Conservation (phyloP, 2,113 vertebrate species). For the Delphinapterus leucas region DNA sequence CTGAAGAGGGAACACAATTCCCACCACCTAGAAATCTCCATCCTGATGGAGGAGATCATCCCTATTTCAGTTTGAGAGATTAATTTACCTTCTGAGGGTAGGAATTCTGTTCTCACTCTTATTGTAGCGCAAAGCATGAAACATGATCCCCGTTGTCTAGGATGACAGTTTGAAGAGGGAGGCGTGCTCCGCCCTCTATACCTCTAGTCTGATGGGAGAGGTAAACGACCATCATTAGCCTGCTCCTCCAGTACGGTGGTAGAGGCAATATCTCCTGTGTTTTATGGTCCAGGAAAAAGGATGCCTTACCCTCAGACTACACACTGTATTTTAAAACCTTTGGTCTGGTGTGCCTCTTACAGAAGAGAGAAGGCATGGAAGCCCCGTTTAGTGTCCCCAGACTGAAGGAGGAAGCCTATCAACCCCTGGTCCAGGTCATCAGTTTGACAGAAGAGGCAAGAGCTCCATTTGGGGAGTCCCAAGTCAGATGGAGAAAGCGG, state of each 20-base stretch:
- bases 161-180: not conserved
- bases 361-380: not conserved
- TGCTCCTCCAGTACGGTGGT: not conserved
- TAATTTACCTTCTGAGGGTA: not conserved
- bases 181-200: fast-evolving
- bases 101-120: not conserved
- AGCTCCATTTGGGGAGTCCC: not conserved
- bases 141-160: fast-evolving
- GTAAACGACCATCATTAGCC: no score
- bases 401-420: not conserved
- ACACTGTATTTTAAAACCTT: not conserved
- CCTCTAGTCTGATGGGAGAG: not conserved
- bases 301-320: not conserved
- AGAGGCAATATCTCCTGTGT: not conserved
- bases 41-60: not conserved
- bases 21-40: not conserved
- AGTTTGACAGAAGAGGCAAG: not conserved
- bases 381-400: not conserved
- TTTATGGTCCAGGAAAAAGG: not conserved
- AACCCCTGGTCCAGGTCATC: not conserved
- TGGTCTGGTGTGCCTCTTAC: not conserved
- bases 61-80: not conserved
- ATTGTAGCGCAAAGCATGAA: not conserved
- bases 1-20: not conserved
- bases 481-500: not conserved